These are phyloP conservation scores for Pseudomyrmex pallidus DNA, from an alignment of 1,140 invertebrate species.

Conservation along the genomic window DNA sequence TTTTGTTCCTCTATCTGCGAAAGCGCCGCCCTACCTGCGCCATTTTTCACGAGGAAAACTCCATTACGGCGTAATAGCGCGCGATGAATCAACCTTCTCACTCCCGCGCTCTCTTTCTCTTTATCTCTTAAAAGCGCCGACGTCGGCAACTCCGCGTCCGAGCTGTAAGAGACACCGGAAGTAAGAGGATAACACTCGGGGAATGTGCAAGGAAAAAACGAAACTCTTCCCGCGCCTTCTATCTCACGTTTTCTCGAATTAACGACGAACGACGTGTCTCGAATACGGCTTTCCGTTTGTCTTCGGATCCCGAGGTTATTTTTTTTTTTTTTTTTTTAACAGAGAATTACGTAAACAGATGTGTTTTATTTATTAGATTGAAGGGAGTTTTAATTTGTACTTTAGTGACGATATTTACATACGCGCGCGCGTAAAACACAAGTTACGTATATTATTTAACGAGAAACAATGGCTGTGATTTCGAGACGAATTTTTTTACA, in stretches of 20 bases:
- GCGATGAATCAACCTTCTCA: constrained; percentile 76
- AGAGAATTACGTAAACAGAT: too few species aligned
- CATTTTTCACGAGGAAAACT: constrained; percentile 79
- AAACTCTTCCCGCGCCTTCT: constrained; percentile 53
- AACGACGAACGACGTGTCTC: constrained; percentile 38
- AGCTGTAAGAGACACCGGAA: constrained; percentile 63
- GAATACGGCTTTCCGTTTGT: not conserved
- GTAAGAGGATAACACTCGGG: constrained; percentile 48
- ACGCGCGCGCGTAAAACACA: too few species aligned
- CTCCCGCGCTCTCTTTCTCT: constrained; percentile 8
- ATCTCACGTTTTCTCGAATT: constrained; percentile 34
- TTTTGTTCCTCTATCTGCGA: constrained; percentile 57
- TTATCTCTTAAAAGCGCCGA: constrained; percentile 72
- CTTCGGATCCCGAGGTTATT: too few species aligned
- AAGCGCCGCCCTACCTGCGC: constrained; percentile 73
- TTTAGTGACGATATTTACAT: too few species aligned
- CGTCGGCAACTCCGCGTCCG: constrained; percentile 63
- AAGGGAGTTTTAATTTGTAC: too few species aligned
- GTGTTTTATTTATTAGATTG: too few species aligned
- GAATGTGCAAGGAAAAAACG: constrained; percentile 46
- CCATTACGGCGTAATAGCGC: constrained; percentile 80
- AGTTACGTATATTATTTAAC: too few species aligned
- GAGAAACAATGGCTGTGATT: too few species aligned
- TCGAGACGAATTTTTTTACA: too few species aligned
- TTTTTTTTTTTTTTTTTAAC: too few species aligned